A percentile compares a stretch with the other conserved stretches of the same genome.
phyloP scores from a whole-genome alignment of 2,113 vertebrate genomes.

The Zootoca vivipara region DNA sequence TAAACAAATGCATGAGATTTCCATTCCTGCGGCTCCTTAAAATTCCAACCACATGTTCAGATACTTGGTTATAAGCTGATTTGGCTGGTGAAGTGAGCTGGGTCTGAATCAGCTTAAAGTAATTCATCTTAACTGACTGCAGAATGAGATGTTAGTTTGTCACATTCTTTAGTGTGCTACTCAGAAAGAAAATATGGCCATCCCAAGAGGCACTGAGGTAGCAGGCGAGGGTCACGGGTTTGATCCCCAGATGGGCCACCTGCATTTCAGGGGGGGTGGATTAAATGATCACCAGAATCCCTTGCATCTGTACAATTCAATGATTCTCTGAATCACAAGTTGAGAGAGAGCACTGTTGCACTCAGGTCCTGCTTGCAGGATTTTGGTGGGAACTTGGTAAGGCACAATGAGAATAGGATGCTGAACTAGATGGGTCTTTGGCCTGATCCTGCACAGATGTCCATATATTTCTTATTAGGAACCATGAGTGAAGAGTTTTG shows the following conservation, averaged over 20 bases:
- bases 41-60: neutral
- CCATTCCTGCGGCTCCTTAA: neutral
- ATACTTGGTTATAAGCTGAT: neutral
- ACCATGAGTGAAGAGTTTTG: neutral
- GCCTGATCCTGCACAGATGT: neutral
- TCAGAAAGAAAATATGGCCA: too few species aligned
- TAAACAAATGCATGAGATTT: neutral
- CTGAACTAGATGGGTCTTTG: neutral
- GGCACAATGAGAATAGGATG: neutral
- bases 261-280: too few species aligned
- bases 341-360: too few species aligned
- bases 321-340: too few species aligned
- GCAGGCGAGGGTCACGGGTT: too few species aligned
- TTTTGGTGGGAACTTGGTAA: too few species aligned
- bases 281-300: too few species aligned
- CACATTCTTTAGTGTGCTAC: neutral
- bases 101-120: neutral
- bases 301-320: too few species aligned
- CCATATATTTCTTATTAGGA: neutral
- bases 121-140: too few species aligned
- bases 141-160: neutral
- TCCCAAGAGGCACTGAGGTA: too few species aligned
- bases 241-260: too few species aligned
- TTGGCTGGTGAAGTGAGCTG: neutral
- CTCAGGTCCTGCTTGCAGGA: too few species aligned